These are phyloP conservation scores for Macrosoma leucophasiata DNA, from an alignment of 2,888 invertebrate species.

Conservation along the genomic window DNA sequence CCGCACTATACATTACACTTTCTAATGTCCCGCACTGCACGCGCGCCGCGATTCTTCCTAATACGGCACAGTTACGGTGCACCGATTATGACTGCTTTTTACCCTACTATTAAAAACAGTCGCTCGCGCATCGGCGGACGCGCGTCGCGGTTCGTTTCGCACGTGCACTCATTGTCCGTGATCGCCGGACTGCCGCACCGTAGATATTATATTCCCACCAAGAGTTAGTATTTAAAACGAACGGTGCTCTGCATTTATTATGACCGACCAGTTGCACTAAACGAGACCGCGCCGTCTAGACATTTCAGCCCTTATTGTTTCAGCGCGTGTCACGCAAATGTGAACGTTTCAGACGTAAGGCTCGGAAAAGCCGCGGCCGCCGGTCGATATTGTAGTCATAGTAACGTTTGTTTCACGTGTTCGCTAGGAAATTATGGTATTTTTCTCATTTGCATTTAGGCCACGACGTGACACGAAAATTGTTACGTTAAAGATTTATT, in stretches of 20 bases:
- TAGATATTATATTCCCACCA: too few relatives aligned
- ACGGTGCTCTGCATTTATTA: too few relatives aligned
- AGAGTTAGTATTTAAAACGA: too few relatives aligned
- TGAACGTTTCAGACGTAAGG: slow-evolving; percentile 60
- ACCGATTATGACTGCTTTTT: slow-evolving; percentile 63
- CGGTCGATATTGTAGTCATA: slow-evolving; percentile 70
- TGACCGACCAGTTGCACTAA: slow-evolving; percentile 28
- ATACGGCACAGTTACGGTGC: slow-evolving; percentile 63
- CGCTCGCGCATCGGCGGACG: slow-evolving; percentile 54
- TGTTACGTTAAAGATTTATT: slow-evolving; percentile 39
- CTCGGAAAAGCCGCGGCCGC: slow-evolving; percentile 70
- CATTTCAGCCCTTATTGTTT: slow-evolving; percentile 58
- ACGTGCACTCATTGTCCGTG: slow-evolving; percentile 64
- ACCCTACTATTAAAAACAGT: slow-evolving; percentile 60
- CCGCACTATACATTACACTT: slow-evolving; percentile 66
- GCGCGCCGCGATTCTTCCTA: slow-evolving; percentile 53
- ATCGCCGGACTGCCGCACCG: slow-evolving; percentile 43
- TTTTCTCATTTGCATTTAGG: slow-evolving; percentile 70
- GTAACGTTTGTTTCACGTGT: slow-evolving; percentile 68
- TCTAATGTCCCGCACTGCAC: slow-evolving; percentile 67
- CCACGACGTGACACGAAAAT: slow-evolving; percentile 52
- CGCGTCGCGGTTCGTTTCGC: slow-evolving; percentile 63
- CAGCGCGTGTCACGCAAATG: slow-evolving; percentile 67
- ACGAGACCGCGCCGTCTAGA: slow-evolving; percentile 37
- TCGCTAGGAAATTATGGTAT: slow-evolving; percentile 46